Evolutionary conservation across 1,140 invertebrate genomes (phyloP).

Genomic region (Drosophila ironensis): DNA sequence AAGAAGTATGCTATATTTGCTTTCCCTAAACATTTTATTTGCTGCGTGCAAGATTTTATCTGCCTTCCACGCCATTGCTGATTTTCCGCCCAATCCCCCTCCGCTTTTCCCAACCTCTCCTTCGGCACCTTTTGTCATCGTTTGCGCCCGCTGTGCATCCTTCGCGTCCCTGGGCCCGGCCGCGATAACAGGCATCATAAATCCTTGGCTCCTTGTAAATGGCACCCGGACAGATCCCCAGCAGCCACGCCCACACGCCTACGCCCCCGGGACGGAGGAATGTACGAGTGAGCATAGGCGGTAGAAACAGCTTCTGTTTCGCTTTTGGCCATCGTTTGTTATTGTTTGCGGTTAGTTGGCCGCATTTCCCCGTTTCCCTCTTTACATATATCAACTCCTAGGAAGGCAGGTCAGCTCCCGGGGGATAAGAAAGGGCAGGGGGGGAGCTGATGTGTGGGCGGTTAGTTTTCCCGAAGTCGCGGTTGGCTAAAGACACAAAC

Average conservation of each 20-base stretch:
- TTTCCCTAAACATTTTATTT: conserved; percentile 27
- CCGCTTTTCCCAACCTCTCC: neutral
- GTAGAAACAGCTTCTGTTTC: conserved; percentile 59
- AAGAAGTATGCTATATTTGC: conserved; percentile 54
- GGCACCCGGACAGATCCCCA: conserved; percentile 43
- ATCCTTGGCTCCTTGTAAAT: conserved; percentile 72
- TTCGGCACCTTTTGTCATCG: conserved; percentile 73
- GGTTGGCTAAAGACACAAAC: no score
- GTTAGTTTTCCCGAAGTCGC: conserved; percentile 34
- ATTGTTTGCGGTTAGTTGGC: conserved; percentile 76
- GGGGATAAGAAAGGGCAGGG: neutral
- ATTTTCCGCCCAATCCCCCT: neutral
- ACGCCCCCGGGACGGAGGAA: neutral
- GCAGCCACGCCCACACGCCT: neutral
- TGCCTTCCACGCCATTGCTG: conserved; percentile 57
- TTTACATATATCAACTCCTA: conserved; percentile 37
- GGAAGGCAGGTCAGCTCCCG: conserved; percentile 29
- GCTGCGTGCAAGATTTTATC: conserved; percentile 62
- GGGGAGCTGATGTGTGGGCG: neutral
- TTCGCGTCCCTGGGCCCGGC: conserved; percentile 51
- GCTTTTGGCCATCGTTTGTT: conserved; percentile 74
- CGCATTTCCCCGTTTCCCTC: conserved; percentile 12
- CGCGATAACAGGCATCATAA: conserved; percentile 78
- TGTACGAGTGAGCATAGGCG: conserved; percentile 27
- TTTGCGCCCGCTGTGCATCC: conserved; percentile 40